Conservation (phyloP, 2,888 invertebrate genomes). For the Anthophora plumipes region DNA sequence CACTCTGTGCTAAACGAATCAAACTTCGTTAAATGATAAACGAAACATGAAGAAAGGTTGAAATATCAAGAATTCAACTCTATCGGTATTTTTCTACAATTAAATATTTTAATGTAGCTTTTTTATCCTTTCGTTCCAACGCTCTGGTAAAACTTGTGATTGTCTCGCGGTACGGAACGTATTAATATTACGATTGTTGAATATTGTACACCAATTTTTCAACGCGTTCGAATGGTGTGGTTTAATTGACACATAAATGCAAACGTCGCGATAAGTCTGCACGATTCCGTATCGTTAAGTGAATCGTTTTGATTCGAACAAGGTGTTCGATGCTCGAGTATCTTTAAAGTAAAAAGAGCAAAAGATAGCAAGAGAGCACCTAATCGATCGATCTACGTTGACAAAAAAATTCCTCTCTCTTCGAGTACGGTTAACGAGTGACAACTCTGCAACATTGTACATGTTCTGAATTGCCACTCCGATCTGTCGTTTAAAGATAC, state of each 20-base stretch:
- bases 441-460: slow-evolving; percentile 62
- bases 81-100: too few relatives aligned
- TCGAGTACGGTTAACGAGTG: slow-evolving; percentile 22
- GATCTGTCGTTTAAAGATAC: slow-evolving; percentile 24
- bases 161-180: too few relatives aligned
- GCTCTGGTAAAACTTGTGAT: too few relatives aligned
- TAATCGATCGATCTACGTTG: slow-evolving; percentile 59
- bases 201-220: too few relatives aligned
- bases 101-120: too few relatives aligned
- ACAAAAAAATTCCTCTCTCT: slow-evolving; percentile 27
- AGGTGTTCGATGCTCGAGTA: background rate
- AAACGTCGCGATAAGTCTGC: background rate
- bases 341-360: background rate
- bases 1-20: too few relatives aligned
- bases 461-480: slow-evolving; percentile 42
- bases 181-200: too few relatives aligned
- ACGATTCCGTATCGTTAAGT: background rate
- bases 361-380: background rate
- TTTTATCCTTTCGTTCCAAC: too few relatives aligned
- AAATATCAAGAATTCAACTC: too few relatives aligned
- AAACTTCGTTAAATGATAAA: too few relatives aligned
- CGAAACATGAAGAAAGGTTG: too few relatives aligned
- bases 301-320: slow-evolving; percentile 1
- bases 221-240: too few relatives aligned
- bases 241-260: background rate